A percentile compares a stretch with the other conserved stretches of the same genome.
These are phyloP conservation scores for Laticauda laticaudata DNA, from an alignment of 2,113 vertebrate species.

Conservation along the genomic window DNA sequence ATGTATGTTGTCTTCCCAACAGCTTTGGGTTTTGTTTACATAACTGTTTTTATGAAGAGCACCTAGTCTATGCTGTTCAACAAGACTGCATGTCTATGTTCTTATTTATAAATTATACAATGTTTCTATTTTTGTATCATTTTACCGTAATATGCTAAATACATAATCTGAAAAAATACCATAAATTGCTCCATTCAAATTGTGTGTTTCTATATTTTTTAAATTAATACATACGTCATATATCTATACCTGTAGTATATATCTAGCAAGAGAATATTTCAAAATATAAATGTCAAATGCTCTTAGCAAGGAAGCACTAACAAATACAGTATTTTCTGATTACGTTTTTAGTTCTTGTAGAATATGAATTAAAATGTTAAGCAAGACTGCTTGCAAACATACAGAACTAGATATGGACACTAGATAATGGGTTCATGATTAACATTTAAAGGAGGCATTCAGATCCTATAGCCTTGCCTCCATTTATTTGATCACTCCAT, in stretches of 20 bases:
- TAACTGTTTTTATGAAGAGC: slow-evolving; percentile 15
- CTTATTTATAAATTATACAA: slow-evolving; percentile 30
- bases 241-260: neutral
- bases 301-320: neutral
- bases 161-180: slow-evolving; percentile 10
- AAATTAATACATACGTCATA: slow-evolving; percentile 2
- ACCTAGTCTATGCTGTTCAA: slow-evolving; percentile 36
- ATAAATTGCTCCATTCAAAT: slow-evolving; percentile 20
- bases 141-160: slow-evolving; percentile 21
- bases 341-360: neutral
- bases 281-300: neutral
- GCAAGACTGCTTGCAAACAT: neutral
- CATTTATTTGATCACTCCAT: neutral
- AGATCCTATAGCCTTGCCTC: neutral
- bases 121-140: slow-evolving; percentile 53
- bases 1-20: neutral
- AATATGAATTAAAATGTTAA: neutral
- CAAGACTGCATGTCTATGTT: slow-evolving; percentile 3
- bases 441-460: neutral
- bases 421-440: neutral
- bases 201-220: slow-evolving; percentile 45
- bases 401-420: neutral
- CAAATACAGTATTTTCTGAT: neutral
- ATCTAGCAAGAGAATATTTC: neutral
- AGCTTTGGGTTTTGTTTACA: neutral